Conservation (phyloP, 2,113 vertebrate species). For the Mungos mungo region DNA sequence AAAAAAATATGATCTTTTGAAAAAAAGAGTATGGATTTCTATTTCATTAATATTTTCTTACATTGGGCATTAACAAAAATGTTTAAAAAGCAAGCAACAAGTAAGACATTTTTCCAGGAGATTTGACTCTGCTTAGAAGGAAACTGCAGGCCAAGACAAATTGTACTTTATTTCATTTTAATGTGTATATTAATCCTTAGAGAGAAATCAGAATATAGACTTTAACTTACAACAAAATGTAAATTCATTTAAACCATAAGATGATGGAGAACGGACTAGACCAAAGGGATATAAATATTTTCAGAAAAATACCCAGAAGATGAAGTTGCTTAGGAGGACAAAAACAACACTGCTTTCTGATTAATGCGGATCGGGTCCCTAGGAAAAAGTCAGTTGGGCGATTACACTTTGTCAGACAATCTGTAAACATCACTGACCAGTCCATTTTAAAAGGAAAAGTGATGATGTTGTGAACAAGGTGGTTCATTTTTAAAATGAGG, state of each 20-base stretch:
- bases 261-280: not conserved
- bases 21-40: conserved; percentile 30
- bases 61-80: conserved; percentile 54
- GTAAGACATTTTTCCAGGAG: not conserved
- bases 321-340: not conserved
- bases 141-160: not conserved
- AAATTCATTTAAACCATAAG: not conserved
- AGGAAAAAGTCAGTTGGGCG: not conserved
- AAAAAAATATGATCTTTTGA: not conserved
- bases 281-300: not conserved
- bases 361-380: not conserved
- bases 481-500: not conserved
- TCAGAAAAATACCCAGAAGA: not conserved
- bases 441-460: not conserved
- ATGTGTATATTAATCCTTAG: not conserved
- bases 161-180: not conserved
- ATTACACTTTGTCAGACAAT: not conserved
- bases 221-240: conserved; percentile 12
- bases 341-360: not conserved
- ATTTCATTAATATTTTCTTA: conserved; percentile 27
- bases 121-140: not conserved
- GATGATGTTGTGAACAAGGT: not conserved
- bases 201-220: not conserved
- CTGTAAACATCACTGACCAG: not conserved
- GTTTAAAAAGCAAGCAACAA: conserved; percentile 28